Base-by-base conservation (phyloP, 2,113 vertebrate species). In the Esox niger region DNA sequence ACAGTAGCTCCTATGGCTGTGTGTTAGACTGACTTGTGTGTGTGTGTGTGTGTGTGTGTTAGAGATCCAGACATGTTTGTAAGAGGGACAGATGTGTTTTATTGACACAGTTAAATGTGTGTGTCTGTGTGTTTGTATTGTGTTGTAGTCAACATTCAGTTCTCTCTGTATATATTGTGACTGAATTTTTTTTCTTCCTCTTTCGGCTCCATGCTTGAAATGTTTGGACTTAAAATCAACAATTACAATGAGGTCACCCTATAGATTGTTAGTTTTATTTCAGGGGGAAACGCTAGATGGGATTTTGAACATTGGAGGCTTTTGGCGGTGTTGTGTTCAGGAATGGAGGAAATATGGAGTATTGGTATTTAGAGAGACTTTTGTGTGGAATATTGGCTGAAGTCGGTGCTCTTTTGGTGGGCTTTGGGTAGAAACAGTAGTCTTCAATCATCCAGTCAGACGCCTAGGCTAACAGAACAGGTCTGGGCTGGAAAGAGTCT, bases 1-100 rank as follows among this genome's bases (percentile, higher is more conserved):
- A 66, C 62, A 77, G 31, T 80, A 52, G 69, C 52, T 65, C 4
- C 21, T 43, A 21, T 67, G 3, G 1, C 38, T 76, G 76, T 81
- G 67, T 67, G 6, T 31, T 46, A 43, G 29, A 52, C n/a, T 30
- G 29, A 67, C 63, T 83, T 78, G 75, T 23, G 6, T 47, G 66
- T 82, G 62, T 62, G 58, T 75, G 58, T 21, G 21, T 65, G 52
- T 78, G 76, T 79, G 32, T 32, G 17, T 76, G 57, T 79, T n/a
- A n/a, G n/a, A n/a, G n/a, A n/a, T n/a, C n/a, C n/a, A n/a, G n/a
- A n/a, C n/a, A n/a, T n/a, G n/a, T n/a, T n/a, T n/a, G n/a, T n/a
- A n/a, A n/a, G n/a, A n/a, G n/a, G n/a, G n/a, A n/a, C n/a, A n/a
- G n/a, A n/a, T n/a, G n/a, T n/a, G n/a, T n/a, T n/a, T n/a, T n/a